Conservation (phyloP, 2,797 vertebrate species). For the Periparus ater region DNA sequence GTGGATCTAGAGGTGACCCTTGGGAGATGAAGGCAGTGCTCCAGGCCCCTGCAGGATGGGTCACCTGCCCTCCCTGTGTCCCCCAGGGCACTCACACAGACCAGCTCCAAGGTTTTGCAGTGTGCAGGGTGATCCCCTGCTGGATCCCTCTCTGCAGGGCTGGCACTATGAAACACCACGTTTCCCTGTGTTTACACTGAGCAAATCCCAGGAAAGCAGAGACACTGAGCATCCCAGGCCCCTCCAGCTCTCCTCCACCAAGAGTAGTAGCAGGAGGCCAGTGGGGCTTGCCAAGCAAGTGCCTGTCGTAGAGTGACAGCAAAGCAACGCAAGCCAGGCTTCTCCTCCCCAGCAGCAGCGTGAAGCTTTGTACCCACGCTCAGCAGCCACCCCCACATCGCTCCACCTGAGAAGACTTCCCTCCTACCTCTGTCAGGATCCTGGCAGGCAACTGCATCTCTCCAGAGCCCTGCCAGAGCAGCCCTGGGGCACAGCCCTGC, state of each 20-base stretch:
- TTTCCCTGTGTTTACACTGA: neutral
- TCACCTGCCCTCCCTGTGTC: neutral
- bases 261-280: neutral
- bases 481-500: neutral
- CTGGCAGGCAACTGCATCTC: neutral
- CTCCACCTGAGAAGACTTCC: slow-evolving; percentile 20
- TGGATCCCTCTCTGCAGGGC: neutral
- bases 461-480: neutral
- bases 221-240: neutral
- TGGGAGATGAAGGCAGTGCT: neutral
- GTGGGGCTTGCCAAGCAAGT: neutral
- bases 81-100: neutral
- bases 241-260: neutral
- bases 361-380: neutral
- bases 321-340: neutral
- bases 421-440: slow-evolving; percentile 19
- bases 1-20: neutral
- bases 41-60: neutral
- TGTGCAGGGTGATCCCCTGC: neutral
- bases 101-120: neutral
- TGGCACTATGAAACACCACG: fast-evolving
- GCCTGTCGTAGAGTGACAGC: neutral
- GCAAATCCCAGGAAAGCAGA: neutral
- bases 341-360: neutral
- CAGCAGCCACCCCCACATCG: neutral